phyloP scores from a whole-genome alignment of 2,113 vertebrate species.

The Pungitius pungitius region DNA sequence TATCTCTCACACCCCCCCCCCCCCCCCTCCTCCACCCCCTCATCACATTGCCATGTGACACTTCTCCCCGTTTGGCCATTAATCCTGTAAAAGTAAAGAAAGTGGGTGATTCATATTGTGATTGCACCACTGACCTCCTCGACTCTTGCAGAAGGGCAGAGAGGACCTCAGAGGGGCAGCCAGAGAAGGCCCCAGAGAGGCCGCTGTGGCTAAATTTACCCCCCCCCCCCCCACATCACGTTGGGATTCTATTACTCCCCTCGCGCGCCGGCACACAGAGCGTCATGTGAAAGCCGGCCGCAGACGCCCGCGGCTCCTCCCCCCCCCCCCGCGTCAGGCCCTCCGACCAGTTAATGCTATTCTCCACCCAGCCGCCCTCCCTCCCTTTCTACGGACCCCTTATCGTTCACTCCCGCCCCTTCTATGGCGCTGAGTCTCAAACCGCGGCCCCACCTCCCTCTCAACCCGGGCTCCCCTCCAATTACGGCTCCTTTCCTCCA shows the following conservation, averaged over 20 bases:
- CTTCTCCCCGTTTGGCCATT: conserved; percentile 67
- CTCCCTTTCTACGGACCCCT: conserved; percentile 29
- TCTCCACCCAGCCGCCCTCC: conserved; percentile 57
- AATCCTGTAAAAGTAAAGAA: conserved; percentile 55
- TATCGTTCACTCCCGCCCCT: conserved; percentile 36
- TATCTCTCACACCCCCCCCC: conserved; percentile 29
- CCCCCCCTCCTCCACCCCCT: conserved; percentile 14
- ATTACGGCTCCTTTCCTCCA: conserved; percentile 46
- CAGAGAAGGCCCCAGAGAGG: conserved; percentile 33
- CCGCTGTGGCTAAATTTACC: conserved; percentile 77
- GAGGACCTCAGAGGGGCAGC: conserved; percentile 35
- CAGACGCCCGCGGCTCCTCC: conserved; percentile 66
- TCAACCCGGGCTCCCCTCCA: conserved; percentile 34
- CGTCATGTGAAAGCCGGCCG: conserved; percentile 74
- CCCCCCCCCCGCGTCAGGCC: conserved; percentile 61
- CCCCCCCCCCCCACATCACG: conserved; percentile 65
- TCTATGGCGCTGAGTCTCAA: conserved; percentile 37
- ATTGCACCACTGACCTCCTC: conserved; percentile 54
- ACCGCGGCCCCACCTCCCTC: background rate
- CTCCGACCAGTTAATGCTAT: conserved; percentile 63
- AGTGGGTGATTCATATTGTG: conserved; percentile 71
- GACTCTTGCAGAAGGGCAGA: conserved; percentile 55
- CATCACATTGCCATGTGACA: conserved; percentile 66
- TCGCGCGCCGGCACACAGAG: conserved; percentile 47
- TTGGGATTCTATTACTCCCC: conserved; percentile 80